Percentiles rank a stretch among this genome's conserved stretches.
phyloP scores from a whole-genome alignment of 2,888 invertebrate species.

The Sicus ferrugineus region DNA sequence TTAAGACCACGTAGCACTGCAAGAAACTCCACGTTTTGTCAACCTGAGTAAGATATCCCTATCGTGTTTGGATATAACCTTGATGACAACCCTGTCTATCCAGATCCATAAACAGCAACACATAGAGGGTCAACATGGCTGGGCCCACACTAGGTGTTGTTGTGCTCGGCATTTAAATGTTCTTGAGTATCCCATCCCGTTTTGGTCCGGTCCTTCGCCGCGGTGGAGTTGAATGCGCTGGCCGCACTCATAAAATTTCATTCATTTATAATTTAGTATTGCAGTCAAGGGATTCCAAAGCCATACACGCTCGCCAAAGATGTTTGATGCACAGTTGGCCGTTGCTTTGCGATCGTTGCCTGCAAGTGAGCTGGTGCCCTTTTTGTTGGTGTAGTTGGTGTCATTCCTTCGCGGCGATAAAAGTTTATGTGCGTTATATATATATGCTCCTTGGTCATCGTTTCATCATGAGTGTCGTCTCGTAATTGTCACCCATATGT shows the following conservation, averaged over 20 bases:
- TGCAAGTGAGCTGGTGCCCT: conserved; percentile 1
- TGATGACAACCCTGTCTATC: conserved; percentile 34
- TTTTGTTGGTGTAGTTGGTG: conserved; percentile 12
- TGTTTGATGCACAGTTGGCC: background rate
- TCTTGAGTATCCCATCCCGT: background rate
- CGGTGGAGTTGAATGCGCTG: conserved; percentile 7
- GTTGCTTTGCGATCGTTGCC: conserved; percentile 20
- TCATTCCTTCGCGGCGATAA: conserved; percentile 33
- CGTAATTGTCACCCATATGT: background rate
- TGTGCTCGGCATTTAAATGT: conserved; percentile 27
- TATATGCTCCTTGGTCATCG: background rate
- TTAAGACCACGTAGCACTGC: conserved; percentile 39
- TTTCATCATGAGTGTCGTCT: conserved; percentile 12
- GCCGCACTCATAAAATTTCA: conserved; percentile 50
- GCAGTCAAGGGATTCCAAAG: conserved; percentile 34
- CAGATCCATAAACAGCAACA: conserved; percentile 24
- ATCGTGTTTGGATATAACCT: conserved; percentile 33
- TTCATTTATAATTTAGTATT: conserved; percentile 60
- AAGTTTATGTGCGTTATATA: conserved; percentile 33
- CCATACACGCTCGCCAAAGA: background rate
- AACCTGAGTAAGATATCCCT: conserved; percentile 33
- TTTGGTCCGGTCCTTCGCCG: background rate
- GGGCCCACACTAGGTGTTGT: background rate
- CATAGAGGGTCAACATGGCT: conserved; percentile 14
- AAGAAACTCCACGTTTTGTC: conserved; percentile 36